Evolutionary conservation across 2,797 vertebrate genomes (phyloP).

Genomic region (Neomorphus geoffroyi): DNA sequence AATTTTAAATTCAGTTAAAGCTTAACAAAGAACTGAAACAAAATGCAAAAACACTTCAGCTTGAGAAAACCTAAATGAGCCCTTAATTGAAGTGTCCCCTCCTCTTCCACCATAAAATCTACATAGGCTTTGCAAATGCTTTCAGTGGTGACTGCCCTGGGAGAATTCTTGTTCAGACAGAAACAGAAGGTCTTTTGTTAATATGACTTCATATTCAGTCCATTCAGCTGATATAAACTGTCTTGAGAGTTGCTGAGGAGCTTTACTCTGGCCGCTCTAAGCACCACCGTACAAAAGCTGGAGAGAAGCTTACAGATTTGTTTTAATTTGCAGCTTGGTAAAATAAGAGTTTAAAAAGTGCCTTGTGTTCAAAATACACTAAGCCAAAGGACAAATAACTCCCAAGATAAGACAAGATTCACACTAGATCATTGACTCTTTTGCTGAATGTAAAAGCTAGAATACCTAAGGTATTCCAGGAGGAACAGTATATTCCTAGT

Average conservation of each 20-base stretch:
- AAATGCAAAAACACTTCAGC: neutral
- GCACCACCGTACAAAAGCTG: neutral
- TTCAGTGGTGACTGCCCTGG: neutral
- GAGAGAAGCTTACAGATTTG: neutral
- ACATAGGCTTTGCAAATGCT: neutral
- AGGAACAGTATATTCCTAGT: neutral
- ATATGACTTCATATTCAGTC: neutral
- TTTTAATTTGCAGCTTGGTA: neutral
- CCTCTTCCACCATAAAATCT: neutral
- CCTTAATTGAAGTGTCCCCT: neutral
- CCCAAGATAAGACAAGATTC: neutral
- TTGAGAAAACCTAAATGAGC: neutral
- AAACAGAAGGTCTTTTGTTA: neutral
- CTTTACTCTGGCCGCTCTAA: neutral
- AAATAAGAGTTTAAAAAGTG: neutral
- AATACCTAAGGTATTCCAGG: neutral
- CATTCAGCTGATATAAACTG: neutral
- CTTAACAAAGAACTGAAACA: neutral
- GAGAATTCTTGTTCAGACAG: neutral
- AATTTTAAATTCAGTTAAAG: slow-evolving; percentile 5
- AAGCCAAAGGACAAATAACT: neutral
- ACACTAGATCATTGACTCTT: neutral
- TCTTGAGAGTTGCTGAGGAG: neutral
- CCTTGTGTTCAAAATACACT: neutral
- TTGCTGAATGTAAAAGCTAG: neutral